Evolutionary conservation across 2,113 vertebrate genomes (phyloP), one percentile per base, ranked within the genome.

Genomic region (Onychostruthus taczanowskii): DNA sequence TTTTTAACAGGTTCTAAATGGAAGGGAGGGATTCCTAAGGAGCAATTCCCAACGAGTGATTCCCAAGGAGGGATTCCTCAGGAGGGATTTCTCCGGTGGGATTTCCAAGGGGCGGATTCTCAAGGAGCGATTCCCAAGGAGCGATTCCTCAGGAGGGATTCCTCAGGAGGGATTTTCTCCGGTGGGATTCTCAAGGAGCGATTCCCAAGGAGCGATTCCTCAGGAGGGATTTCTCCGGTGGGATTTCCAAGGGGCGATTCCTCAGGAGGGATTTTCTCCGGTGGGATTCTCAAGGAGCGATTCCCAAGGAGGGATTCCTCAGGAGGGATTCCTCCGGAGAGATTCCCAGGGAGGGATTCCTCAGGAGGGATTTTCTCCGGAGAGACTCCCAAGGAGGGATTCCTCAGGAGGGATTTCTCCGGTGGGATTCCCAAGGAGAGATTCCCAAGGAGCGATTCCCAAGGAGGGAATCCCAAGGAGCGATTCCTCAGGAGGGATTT

Each of bases 201-300:
- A 33, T 12, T 16, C 15, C 16, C 13, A 1, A 49, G 16, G 5
- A 26, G 12, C 0, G 72, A 64, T 31, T 43, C 11, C 27, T 68
- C 1, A 49, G 16, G 5, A 26, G 16, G 0, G 72, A 64, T 43
- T 43, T 9, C 27, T 68, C 11, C 11, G 39, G 39, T 11, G 39
- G 39, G 10, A 39, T 11, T 39, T 10, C 39, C 39, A 39, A 39
- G 39, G 39, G 11, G 39, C 11, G 39, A 39, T 39, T 39, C 39
- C 39, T 39, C 11, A 39, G 39, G 39, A 39, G 31, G 0, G 55
- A 33, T 9, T 16, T n/a, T n/a, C n/a, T n/a, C n/a, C n/a, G n/a
- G n/a, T n/a, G n/a, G 0, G 43, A 33, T 12, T 16, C 15, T 12
- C 10, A 1, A 49, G 16, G 5, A 26, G 16, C 0, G 72, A 64